These are phyloP conservation scores for Orbicella faveolata DNA, from an alignment of 64 coral and sea anemone genomes.

Conservation along the genomic window DNA sequence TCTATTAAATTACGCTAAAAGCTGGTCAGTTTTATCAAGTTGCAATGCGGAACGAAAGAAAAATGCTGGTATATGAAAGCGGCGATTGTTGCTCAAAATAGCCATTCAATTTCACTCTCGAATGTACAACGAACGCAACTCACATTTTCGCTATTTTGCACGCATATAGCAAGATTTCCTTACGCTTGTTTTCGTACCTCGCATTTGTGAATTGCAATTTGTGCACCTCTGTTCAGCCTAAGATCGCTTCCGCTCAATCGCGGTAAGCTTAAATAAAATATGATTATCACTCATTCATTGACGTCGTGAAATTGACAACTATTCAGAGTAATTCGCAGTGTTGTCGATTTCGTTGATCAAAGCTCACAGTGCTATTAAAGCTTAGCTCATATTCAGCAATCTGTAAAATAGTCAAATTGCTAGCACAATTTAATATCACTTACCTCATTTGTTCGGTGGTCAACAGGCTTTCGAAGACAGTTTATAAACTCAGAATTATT, in stretches of 20 bases:
- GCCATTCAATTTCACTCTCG: neutral
- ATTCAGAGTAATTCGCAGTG: neutral
- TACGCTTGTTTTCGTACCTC: neutral
- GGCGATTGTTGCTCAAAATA: neutral
- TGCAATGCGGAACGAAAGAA: neutral
- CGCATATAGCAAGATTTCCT: neutral
- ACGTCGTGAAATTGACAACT: neutral
- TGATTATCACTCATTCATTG: neutral
- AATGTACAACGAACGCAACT: neutral
- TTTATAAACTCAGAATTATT: constrained; percentile 79
- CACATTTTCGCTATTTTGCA: neutral
- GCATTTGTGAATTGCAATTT: neutral
- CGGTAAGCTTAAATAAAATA: neutral
- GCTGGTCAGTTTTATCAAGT: neutral
- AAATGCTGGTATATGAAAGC: neutral
- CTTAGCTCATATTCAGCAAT: neutral
- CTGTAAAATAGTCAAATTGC: neutral
- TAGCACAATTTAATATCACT: constrained; percentile 43
- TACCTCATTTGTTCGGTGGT: constrained; percentile 86
- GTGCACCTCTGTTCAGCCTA: neutral
- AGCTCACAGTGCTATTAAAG: neutral
- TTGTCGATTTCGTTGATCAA: constrained; percentile 9
- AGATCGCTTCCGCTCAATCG: neutral
- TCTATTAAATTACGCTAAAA: neutral
- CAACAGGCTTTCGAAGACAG: constrained; percentile 78